A percentile compares a stretch with the other conserved stretches of the same genome.
phyloP scores from a whole-genome alignment of 2,888 invertebrate species.

The Leptarthrus brevirostris region DNA sequence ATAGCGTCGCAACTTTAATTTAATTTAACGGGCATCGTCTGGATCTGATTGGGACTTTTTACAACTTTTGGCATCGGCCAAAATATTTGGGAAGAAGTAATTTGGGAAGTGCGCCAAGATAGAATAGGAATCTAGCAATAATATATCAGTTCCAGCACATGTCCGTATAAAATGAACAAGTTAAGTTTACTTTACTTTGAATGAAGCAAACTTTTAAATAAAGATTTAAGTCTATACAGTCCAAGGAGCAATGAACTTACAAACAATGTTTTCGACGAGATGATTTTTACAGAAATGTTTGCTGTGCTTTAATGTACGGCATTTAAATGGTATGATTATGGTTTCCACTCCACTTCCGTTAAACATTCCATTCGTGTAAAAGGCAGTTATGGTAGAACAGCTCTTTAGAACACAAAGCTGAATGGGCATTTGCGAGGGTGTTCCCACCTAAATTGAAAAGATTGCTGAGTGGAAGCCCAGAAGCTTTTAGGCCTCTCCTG shows the following conservation, averaged over 20 bases:
- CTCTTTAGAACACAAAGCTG: constrained; percentile 1
- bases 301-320: constrained; percentile 5
- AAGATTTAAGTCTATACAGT: constrained; percentile 1
- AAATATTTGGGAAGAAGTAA: constrained; percentile 29
- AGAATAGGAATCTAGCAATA: background rate
- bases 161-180: constrained; percentile 19
- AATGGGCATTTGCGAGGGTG: background rate
- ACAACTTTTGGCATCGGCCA: constrained; percentile 38
- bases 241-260: constrained; percentile 13
- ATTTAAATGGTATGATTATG: background rate
- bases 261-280: background rate
- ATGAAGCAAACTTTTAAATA: constrained; percentile 4
- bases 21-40: constrained; percentile 42
- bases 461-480: constrained; percentile 4
- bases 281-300: background rate
- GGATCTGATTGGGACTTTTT: constrained; percentile 34
- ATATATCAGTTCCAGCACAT: background rate
- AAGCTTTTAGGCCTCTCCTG: constrained; percentile 11
- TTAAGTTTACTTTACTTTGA: background rate
- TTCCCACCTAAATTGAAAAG: constrained; percentile 25
- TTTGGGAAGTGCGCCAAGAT: constrained; percentile 33
- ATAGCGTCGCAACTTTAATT: constrained; percentile 15
- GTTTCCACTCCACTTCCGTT: background rate
- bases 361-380: background rate
- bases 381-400: background rate